Conservation (phyloP, 2,797 vertebrate species). For the Eulemur albifrons region DNA sequence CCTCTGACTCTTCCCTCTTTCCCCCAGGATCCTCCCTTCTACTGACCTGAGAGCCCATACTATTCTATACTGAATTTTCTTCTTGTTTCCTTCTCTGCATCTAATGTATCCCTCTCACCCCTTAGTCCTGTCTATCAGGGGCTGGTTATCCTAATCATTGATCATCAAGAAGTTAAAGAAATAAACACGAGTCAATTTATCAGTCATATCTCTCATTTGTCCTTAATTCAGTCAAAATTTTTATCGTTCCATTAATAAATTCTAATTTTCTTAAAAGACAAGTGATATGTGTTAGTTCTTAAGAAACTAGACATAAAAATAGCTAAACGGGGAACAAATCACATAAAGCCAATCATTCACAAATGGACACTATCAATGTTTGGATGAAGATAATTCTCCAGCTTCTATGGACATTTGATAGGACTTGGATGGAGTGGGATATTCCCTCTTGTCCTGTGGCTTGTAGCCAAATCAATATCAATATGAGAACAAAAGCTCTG, state of each 20-base stretch:
- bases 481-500: not conserved
- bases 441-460: accelerated
- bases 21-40: accelerated
- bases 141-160: not conserved
- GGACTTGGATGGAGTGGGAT: not conserved
- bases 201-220: not conserved
- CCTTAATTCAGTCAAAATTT: not conserved
- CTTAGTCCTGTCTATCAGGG: not conserved
- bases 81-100: not conserved
- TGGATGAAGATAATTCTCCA: not conserved
- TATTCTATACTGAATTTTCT: too few relatives aligned
- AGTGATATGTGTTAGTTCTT: not conserved
- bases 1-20: not conserved
- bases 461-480: not conserved
- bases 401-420: not conserved
- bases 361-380: not conserved
- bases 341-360: not conserved
- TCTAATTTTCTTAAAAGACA: not conserved
- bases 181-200: not conserved
- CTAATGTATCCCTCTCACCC: not conserved
- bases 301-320: not conserved
- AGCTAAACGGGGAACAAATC: not conserved
- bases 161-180: not conserved
- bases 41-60: not conserved
- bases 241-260: not conserved